phyloP scores from a whole-genome alignment of 2,888 invertebrate genomes.

The Enchytraeus crypticus region DNA sequence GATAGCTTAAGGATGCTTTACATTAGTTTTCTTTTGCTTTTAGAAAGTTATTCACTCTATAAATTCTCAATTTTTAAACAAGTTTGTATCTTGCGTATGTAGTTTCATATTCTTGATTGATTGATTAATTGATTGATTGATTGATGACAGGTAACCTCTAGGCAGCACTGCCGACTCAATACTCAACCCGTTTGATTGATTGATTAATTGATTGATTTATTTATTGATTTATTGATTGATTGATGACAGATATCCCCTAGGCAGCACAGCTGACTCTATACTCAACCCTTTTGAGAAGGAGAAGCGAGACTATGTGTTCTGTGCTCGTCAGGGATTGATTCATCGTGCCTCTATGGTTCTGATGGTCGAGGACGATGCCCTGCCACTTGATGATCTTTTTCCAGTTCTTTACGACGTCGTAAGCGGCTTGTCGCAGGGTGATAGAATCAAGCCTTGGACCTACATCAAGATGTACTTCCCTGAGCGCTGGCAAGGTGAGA shows the following conservation, averaged over 20 bases:
- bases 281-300: background rate
- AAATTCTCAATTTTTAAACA: no score
- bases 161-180: no score
- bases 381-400: constrained; percentile 36
- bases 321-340: background rate
- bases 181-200: no score
- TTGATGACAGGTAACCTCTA: no score
- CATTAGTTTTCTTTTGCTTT: no score
- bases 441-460: background rate
- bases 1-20: no score
- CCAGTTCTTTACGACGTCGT: constrained; percentile 32
- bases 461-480: constrained; percentile 43
- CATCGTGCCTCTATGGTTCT: background rate
- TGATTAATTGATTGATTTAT: no score
- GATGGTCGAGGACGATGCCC: constrained; percentile 41
- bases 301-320: background rate
- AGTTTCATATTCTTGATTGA: no score
- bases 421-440: background rate
- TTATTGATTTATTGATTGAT: no score
- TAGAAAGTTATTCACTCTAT: no score
- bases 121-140: no score
- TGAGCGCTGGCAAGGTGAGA: constrained; percentile 37
- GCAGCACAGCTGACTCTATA: background rate
- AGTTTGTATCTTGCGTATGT: no score
- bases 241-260: constrained; percentile 27